Evolutionary conservation across 2,888 invertebrate species (phyloP), one percentile per base, ranked within the genome.

Genomic region (Limnephilus auricula): DNA sequence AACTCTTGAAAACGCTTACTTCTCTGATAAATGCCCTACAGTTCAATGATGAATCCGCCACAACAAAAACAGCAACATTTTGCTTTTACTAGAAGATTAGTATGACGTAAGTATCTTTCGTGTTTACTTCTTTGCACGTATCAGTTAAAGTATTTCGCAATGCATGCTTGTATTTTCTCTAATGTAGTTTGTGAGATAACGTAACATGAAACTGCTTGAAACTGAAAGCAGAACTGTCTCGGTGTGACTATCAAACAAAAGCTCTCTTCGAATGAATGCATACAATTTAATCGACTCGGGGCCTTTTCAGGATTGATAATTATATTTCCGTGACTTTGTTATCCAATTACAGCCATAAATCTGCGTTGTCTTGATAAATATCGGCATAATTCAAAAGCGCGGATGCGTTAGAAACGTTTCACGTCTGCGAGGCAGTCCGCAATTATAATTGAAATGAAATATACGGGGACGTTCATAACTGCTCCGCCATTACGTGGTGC

Each of bases 401-500:
- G 79, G 79, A 89, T 89, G 88, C 78, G 79, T 88, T 79, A 32
- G 32, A 88, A 88, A 78, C 78, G 78, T 78, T 88, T 88, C 78
- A 79, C 87, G 34, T 88, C 87, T 18, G 34, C 18, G 79, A 79
- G 80, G 40, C 87, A 83, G 87, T 18, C 79, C 79, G 87, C 87
- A 90, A 90, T 90, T 90, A 90, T 90, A 90, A 87, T 80, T 87
- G 80, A 86, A 90, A 85, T 90, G 90, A 90, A 90, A 90, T 90
- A 90, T 90, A 80, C 40, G 90, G 45, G 79, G 80, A 87, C 87
- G 90, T 87, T 90, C 78, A 83, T 78, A 84, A 50, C 84, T n/a
- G 90, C 78, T 40, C 37, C 78, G 50, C 65, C 78, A 83, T 90
- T 90, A 87, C 87, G 90, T 80, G 79, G 79, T 80, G 90, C 79